Evolutionary conservation across 1,140 invertebrate species (phyloP).

Genomic region (Drosophila rhopaloa): DNA sequence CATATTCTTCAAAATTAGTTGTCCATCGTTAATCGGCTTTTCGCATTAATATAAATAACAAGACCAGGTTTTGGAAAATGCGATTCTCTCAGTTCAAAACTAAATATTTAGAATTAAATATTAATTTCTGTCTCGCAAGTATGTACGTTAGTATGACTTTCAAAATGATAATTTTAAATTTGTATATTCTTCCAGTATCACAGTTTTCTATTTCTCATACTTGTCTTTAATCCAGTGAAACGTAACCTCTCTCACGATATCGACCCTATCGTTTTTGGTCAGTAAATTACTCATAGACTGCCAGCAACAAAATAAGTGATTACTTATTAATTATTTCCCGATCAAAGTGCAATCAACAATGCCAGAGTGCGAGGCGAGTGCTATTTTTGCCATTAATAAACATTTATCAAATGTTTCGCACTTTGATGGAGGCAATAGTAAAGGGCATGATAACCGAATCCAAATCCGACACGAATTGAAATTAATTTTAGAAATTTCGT

Average conservation of each 20-base stretch:
- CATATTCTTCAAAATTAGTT: no score
- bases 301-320: constrained; percentile 15
- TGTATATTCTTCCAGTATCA: no score
- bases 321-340: constrained; percentile 41
- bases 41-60: neutral
- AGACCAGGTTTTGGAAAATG: no score
- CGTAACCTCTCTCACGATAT: neutral
- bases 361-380: constrained; percentile 19
- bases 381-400: constrained; percentile 35
- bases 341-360: constrained; percentile 60
- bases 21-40: neutral
- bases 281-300: constrained; percentile 37
- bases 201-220: neutral
- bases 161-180: no score
- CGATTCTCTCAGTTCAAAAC: no score
- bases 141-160: no score
- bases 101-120: no score
- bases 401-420: constrained; percentile 49
- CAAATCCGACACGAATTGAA: constrained; percentile 26
- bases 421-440: constrained; percentile 10
- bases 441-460: constrained; percentile 36
- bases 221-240: neutral
- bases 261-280: constrained; percentile 12
- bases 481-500: constrained; percentile 63
- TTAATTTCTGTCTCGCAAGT: no score